These are phyloP conservation scores for Schrankia costaestrigalis DNA, from an alignment of 2,888 invertebrate genomes.

Conservation along the genomic window DNA sequence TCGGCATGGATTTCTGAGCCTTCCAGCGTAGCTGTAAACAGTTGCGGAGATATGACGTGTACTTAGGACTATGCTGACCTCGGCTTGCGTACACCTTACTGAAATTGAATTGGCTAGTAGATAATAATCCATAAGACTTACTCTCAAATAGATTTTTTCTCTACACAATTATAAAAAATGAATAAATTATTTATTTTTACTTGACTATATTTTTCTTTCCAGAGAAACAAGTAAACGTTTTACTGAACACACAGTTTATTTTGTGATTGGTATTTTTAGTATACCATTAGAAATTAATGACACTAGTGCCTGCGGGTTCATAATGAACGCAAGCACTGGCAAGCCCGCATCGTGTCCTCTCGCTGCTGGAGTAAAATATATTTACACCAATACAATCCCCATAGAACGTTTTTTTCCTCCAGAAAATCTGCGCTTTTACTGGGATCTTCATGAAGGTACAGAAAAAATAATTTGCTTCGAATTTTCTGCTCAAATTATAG, in stretches of 20 bases:
- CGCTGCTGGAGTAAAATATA: conserved; percentile 82
- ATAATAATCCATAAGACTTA: too few species aligned
- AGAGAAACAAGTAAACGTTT: conserved; percentile 66
- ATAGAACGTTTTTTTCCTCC: conserved; percentile 72
- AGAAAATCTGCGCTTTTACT: conserved; percentile 79
- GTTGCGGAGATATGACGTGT: too few species aligned
- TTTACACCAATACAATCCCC: conserved; percentile 81
- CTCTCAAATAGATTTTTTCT: too few species aligned
- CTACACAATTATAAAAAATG: too few species aligned
- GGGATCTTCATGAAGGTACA: conserved; percentile 77
- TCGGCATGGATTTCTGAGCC: too few species aligned
- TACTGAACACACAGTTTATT: conserved; percentile 81
- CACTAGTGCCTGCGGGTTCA: conserved; percentile 81
- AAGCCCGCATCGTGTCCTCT: conserved; percentile 83
- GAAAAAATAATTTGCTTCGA: conserved; percentile 82
- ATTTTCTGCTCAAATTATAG: conserved; percentile 71
- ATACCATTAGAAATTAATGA: conserved; percentile 88
- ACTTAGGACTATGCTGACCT: too few species aligned
- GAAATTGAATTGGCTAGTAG: too few species aligned
- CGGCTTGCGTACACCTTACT: too few species aligned
- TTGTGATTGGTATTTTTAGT: conserved; percentile 73
- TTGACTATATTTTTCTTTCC: conserved; percentile 40
- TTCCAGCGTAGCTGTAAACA: too few species aligned
- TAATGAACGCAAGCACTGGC: conserved; percentile 44
- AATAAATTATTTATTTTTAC: too few species aligned